Conservation (phyloP, 53 echinoderm and acorn worm species). For the Echinometra lucunter region DNA sequence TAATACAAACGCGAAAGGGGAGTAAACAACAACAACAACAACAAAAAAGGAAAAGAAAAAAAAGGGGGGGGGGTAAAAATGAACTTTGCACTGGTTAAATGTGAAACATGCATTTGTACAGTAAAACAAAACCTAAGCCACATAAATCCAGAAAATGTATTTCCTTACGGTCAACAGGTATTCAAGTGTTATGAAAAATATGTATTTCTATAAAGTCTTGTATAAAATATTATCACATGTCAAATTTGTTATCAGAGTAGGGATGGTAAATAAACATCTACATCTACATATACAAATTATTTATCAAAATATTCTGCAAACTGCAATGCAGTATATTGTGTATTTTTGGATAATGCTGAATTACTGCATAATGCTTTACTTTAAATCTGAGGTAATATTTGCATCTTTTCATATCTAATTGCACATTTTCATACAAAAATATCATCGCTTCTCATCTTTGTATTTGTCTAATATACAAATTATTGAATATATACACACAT, state of each 20-base stretch:
- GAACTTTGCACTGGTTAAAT: not conserved
- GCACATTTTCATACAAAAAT: not conserved
- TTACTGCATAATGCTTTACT: not conserved
- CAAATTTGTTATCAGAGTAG: not conserved
- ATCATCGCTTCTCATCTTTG: not conserved
- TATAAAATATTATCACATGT: not conserved
- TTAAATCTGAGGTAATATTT: not conserved
- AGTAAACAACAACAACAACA: not conserved
- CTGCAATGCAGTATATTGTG: not conserved
- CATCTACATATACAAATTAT: not conserved
- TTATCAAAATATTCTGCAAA: not conserved
- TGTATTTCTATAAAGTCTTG: too few relatives aligned
- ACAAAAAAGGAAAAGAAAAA: too few relatives aligned
- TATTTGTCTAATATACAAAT: slow-evolving; percentile 25
- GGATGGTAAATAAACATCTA: not conserved
- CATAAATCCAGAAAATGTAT: not conserved
- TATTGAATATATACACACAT: not conserved
- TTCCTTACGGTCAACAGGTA: too few relatives aligned
- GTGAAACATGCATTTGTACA: not conserved
- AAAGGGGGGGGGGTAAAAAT: too few relatives aligned
- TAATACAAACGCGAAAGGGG: too few relatives aligned
- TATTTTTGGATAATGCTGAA: not conserved
- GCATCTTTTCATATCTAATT: not conserved
- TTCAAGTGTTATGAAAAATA: too few relatives aligned
- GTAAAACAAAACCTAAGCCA: not conserved